These are phyloP conservation scores for Drosophila bocki DNA, from an alignment of 1,140 invertebrate species.

Conservation along the genomic window DNA sequence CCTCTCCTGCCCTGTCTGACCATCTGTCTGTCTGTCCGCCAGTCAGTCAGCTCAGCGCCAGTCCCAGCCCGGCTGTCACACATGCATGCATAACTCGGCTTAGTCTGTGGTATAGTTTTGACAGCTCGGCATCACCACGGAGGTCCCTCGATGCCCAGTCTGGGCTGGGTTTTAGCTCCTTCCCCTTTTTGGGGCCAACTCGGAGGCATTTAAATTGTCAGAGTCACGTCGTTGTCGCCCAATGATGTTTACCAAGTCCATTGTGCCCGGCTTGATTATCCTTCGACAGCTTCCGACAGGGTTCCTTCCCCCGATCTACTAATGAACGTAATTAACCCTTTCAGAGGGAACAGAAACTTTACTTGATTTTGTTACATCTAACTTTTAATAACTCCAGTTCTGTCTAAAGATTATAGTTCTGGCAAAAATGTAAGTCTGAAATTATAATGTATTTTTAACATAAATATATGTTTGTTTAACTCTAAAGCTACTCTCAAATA, in stretches of 20 bases:
- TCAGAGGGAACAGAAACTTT: conserved; percentile 3
- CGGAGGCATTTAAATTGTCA: conserved; percentile 65
- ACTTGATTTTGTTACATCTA: not conserved
- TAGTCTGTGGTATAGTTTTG: conserved; percentile 76
- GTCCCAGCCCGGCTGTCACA: conserved; percentile 13
- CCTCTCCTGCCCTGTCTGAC: not conserved
- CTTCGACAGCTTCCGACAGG: conserved; percentile 5
- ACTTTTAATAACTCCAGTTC: not conserved
- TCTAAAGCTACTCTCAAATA: not conserved
- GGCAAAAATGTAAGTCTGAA: not conserved
- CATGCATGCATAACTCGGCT: conserved; percentile 69
- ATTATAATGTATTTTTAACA: not conserved
- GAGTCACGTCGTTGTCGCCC: conserved; percentile 62
- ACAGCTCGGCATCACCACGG: conserved; percentile 58
- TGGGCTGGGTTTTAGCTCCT: not conserved
- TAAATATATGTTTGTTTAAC: not conserved
- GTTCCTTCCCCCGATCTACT: conserved; percentile 17
- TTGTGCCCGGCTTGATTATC: conserved; percentile 67
- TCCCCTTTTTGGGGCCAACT: conserved; percentile 18
- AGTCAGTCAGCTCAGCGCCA: not conserved
- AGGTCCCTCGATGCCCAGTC: conserved; percentile 8
- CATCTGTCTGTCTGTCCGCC: not conserved
- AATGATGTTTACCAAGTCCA: conserved; percentile 70
- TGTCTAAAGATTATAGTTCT: not conserved
- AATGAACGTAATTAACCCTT: conserved; percentile 48